phyloP scores from a whole-genome alignment of 2,797 vertebrate species.

The Acrossocheilus wenchowensis region DNA sequence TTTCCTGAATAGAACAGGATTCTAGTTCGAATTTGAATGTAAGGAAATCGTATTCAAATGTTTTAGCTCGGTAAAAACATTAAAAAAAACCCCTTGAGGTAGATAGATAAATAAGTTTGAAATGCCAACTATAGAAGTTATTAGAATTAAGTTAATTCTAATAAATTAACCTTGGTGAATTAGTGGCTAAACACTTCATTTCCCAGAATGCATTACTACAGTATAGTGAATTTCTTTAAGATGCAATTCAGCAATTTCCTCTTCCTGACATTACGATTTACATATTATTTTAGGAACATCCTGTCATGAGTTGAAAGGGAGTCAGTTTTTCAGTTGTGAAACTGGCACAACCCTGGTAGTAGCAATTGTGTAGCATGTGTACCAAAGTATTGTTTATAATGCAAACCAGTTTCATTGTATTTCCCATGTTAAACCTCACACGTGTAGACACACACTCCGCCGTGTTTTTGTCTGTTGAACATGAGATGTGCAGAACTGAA shows the following conservation, averaged over 20 bases:
- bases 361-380: neutral
- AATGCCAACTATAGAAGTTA: neutral
- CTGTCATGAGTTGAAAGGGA: neutral
- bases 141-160: neutral
- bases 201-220: neutral
- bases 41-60: too few species aligned
- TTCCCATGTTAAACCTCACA: neutral
- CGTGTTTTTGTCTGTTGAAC: neutral
- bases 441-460: neutral
- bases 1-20: neutral
- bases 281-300: neutral
- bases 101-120: neutral
- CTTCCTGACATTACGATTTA: neutral
- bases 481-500: slow-evolving; percentile 72
- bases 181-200: neutral
- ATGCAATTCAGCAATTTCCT: neutral
- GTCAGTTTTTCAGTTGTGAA: neutral
- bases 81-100: neutral
- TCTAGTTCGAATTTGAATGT: neutral
- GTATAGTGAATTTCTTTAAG: neutral
- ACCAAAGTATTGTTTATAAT: neutral
- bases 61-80: neutral
- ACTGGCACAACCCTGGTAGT: neutral
- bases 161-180: neutral
- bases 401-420: neutral